phyloP scores from a whole-genome alignment of 64 coral and sea anemone species.

The Actinia equina region DNA sequence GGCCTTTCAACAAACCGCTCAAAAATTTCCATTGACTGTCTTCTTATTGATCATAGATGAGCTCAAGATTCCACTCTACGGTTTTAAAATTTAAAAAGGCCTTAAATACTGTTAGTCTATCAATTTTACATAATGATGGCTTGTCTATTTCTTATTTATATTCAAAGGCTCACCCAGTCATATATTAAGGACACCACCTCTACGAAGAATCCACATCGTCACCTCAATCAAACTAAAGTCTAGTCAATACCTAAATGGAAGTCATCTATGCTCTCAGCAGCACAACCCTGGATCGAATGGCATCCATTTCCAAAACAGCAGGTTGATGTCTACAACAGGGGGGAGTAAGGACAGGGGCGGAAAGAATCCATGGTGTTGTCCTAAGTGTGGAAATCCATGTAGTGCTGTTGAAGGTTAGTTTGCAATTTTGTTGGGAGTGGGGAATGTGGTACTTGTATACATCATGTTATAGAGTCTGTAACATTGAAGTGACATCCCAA shows the following conservation, averaged over 20 bases:
- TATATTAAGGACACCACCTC: background rate
- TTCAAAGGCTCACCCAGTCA: background rate
- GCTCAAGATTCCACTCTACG: no score
- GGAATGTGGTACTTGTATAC: no score
- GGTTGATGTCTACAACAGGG: constrained; percentile 29
- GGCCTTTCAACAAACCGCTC: no score
- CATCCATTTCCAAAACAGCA: background rate
- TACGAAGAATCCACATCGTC: constrained; percentile 2
- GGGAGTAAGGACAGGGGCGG: constrained; percentile 65
- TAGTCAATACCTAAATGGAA: background rate
- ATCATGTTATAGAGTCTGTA: no score
- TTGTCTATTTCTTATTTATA: no score
- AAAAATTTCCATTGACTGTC: no score
- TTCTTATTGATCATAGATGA: no score
- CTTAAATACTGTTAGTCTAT: no score
- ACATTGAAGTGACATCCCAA: no score
- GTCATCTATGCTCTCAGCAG: background rate
- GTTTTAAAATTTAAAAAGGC: no score
- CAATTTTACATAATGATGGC: no score
- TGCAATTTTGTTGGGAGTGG: no score
- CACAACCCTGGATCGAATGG: background rate
- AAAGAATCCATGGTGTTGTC: constrained; percentile 76
- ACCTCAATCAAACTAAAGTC: background rate
- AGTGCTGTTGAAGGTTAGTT: constrained; percentile 82
- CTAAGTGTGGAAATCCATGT: constrained; percentile 94